Conservation (phyloP, 2,797 vertebrate genomes). For the Cirrhinus molitorella region DNA sequence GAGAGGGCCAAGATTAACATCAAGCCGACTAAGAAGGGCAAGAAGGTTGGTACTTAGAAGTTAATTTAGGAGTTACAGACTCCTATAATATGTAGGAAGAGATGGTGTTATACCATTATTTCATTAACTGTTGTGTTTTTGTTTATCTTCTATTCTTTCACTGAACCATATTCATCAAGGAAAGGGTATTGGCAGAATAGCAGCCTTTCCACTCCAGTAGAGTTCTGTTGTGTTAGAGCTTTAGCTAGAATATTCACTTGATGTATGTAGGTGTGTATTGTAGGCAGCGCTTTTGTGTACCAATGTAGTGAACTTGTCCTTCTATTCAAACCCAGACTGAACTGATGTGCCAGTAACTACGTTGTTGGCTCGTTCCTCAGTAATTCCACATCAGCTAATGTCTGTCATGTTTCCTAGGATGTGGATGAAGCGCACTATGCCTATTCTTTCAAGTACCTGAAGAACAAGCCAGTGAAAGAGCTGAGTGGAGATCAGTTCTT, state of each 20-base stretch:
- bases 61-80: not conserved
- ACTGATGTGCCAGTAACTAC: not conserved
- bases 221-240: slow-evolving; percentile 24
- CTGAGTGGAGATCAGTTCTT: slow-evolving; percentile 96
- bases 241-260: slow-evolving; percentile 16
- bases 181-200: slow-evolving; percentile 42
- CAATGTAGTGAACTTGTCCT: not conserved
- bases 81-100: not conserved
- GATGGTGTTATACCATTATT: not conserved
- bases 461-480: slow-evolving; percentile 98
- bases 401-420: slow-evolving; percentile 78
- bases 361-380: not conserved
- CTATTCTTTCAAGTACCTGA: slow-evolving; percentile 98
- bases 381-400: slow-evolving; percentile 15
- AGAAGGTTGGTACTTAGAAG: slow-evolving; percentile 82
- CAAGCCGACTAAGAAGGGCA: slow-evolving; percentile 96
- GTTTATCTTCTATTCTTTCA: slow-evolving; percentile 1
- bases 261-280: not conserved
- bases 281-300: not conserved
- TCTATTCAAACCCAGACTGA: not conserved
- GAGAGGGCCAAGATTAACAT: slow-evolving; percentile 97
- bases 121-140: slow-evolving; percentile 23
- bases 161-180: slow-evolving; percentile 33
- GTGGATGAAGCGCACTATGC: slow-evolving; percentile 96
- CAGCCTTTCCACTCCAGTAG: not conserved